Evolutionary conservation across 2,797 vertebrate species (phyloP).

Genomic region (Sebastes oblongus): DNA sequence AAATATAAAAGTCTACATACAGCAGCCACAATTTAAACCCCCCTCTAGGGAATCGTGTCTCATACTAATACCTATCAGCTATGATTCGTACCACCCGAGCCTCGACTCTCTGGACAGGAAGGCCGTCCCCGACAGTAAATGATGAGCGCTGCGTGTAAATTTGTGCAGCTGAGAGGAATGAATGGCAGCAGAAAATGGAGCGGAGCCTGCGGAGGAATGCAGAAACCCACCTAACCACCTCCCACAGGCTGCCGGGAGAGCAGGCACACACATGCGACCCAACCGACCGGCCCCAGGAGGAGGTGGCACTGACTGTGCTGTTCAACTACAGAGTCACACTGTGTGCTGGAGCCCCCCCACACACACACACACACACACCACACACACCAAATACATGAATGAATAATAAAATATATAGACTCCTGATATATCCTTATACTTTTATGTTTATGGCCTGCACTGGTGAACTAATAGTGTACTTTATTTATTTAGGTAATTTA

Average conservation of each 20-base stretch:
- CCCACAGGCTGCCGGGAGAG: slow-evolving; percentile 59
- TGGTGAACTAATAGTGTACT: background rate
- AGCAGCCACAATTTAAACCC: background rate
- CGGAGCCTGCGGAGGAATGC: slow-evolving; percentile 70
- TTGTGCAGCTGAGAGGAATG: slow-evolving; percentile 35
- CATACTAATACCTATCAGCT: background rate
- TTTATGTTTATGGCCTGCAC: background rate
- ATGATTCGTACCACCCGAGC: background rate
- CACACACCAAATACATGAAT: no score
- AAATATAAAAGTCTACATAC: no score
- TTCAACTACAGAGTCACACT: background rate
- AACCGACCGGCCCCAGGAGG: slow-evolving; percentile 43
- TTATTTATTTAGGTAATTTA: background rate
- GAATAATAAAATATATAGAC: background rate
- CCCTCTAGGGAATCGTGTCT: background rate
- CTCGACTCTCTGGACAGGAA: background rate
- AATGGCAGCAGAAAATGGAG: slow-evolving; percentile 68
- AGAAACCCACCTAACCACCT: slow-evolving; percentile 69
- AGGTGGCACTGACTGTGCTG: slow-evolving; percentile 46
- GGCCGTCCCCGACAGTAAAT: background rate
- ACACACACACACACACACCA: no score
- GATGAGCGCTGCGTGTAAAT: slow-evolving; percentile 37
- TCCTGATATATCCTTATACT: background rate
- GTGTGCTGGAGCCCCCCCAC: background rate
- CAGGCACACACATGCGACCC: slow-evolving; percentile 72